Base-by-base conservation (phyloP, 2,113 vertebrate species). In the Mustelus asterias region DNA sequence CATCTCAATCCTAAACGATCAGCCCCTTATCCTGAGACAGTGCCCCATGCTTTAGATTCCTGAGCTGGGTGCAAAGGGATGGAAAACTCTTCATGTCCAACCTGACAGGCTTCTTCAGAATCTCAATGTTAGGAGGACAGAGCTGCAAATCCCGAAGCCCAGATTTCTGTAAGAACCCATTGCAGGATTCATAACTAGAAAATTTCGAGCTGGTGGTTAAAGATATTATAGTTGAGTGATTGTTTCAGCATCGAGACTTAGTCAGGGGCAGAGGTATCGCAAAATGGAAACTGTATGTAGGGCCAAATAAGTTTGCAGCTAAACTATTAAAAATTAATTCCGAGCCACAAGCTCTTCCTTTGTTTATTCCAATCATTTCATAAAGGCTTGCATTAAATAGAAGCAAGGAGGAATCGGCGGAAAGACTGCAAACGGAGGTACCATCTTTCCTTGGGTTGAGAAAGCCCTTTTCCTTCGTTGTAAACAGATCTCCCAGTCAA, bases 321-420 rank as follows among this genome's bases (percentile, higher is more conserved):
- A 44, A 72, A 48, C 69, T 48, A 95, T 95, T 95, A 95, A 95
- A 95, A 94, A 72, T 72, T 72, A 95, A 95, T 95, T 95, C 41
- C 41, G 33, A 4, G 29, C 60, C 58, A 37, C 60, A 93, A 65
- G 89, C 60, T 37, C 89, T 65, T 37, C 63, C 89, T 63, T 93
- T 93, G 63, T 93, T 65, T 93, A 65, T 93, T 33, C 16, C 69
- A 41, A 26, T 44, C 67, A 44, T 54, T 95, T 22, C 16, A 48
- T 70, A 76, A 94, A 95, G 94, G 41, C 48, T 95, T 44, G 94
- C 44, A 33, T 95, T 72, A 95, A 95, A 95, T 13, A 33, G 41
- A 44, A 10, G 69, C 65, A 44, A 95, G 69, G 26, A 72, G 48
- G 24, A 48, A 72, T 33, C 44, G 54, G 54, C 37, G 26, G 41